Conservation (phyloP, 2,797 vertebrate genomes). For the Lates japonicus region DNA sequence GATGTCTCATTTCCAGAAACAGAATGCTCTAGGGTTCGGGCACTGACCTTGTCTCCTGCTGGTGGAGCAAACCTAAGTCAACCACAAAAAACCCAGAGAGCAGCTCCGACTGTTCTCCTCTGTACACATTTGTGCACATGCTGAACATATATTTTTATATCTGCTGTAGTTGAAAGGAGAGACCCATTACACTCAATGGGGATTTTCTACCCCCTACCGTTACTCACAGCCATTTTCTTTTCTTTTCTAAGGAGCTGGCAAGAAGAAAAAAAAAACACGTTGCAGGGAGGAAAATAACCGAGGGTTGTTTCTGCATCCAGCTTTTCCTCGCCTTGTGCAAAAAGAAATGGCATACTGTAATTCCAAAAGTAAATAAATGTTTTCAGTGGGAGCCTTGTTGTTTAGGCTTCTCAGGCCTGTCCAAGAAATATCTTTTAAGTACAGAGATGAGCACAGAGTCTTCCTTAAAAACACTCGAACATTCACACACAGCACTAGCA, state of each 20-base stretch:
- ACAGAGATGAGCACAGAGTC: conserved; percentile 23
- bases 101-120: conserved; percentile 4
- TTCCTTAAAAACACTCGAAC: conserved; percentile 40
- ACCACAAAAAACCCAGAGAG: conserved; percentile 17
- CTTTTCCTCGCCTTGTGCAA: conserved; percentile 7
- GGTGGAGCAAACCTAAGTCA: conserved; percentile 24
- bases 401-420: conserved; percentile 34
- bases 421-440: conserved; percentile 47
- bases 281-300: conserved; percentile 35
- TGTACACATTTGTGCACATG: conserved; percentile 28
- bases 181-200: conserved; percentile 41
- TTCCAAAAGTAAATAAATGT: conserved; percentile 55
- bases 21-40: conserved; percentile 30
- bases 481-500: not conserved
- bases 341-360: conserved; percentile 47
- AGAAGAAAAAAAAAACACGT: conserved; percentile 19
- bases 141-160: conserved; percentile 52
- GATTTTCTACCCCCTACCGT: conserved; percentile 44
- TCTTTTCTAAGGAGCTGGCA: conserved; percentile 14
- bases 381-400: conserved; percentile 36
- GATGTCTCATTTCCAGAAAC: conserved; percentile 20
- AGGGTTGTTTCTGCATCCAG: conserved; percentile 36
- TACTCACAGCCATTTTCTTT: conserved; percentile 31
- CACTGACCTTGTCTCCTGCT: conserved; percentile 28
- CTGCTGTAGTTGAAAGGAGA: conserved; percentile 39